Base-by-base conservation (phyloP, 2,797 vertebrate genomes). In the Aselliscus stoliczkanus region DNA sequence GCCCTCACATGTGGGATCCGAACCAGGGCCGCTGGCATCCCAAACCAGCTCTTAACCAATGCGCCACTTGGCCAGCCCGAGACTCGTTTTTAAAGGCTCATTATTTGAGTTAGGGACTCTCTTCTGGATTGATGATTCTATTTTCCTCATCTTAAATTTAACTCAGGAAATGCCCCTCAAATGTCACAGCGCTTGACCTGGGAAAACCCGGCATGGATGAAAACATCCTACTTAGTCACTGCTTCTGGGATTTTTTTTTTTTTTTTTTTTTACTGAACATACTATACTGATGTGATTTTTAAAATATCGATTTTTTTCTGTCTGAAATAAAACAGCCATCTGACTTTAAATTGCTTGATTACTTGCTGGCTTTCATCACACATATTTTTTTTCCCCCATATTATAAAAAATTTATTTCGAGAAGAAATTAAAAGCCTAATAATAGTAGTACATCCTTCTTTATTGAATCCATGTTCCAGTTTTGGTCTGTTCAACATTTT, bases 61-160 rank as follows among this genome's bases (percentile, higher is more conserved):
- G n/a, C n/a, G n/a, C n/a, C n/a, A n/a, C n/a, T n/a, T n/a, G n/a
- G n/a, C n/a, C n/a, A n/a, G n/a, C n/a, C n/a, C n/a, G 39, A 80
- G 0, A 17, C 8, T 70, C 4, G 10, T 21, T 87, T 72, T 12
- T 17, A 52, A 73, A 50, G 21, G 29, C 25, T 37, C 3, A 1
- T 44, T 62, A 34, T 37, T 90, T 84, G 72, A 90, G 37, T 67
- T 67, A 29, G 77, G 62, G 11, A 25, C 65, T 34, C 37, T 58
- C 1, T 29, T n/a, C 14, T 29, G 34, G 29, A 11, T 14, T n/a
- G 20, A 3, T 81, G 70, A 23, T 42, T 88, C 84, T 67, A 50
- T 93, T 65, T 56, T 69, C 13, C n/a, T 18, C 31, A 15, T 39
- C 13, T 80, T 73, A 47, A 79, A 20, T 85, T 67, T 58, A 39